Percentiles rank a stretch among this genome's conserved stretches.
These are phyloP conservation scores for Synanthedon tipuliformis DNA, from an alignment of 2,888 invertebrate species.

Conservation along the genomic window DNA sequence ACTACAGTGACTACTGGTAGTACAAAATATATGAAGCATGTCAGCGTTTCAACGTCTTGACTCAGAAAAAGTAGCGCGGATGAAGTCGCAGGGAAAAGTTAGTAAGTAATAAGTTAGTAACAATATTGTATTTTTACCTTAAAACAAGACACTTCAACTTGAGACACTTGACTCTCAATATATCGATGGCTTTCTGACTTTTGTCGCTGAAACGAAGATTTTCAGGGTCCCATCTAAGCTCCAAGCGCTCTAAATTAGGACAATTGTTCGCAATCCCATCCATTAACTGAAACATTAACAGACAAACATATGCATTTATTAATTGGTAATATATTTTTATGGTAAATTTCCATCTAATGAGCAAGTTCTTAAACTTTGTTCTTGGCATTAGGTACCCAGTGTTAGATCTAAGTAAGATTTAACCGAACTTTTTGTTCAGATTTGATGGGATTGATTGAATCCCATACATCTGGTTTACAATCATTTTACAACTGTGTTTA, in stretches of 20 bases:
- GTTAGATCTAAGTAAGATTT: too few species aligned
- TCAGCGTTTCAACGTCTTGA: neutral
- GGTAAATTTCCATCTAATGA: too few species aligned
- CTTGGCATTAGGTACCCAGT: too few species aligned
- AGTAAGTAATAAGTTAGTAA: slow-evolving; percentile 4
- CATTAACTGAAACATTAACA: slow-evolving; percentile 74
- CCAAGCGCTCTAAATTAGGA: slow-evolving; percentile 87
- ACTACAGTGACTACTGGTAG: too few species aligned
- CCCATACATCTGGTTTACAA: too few species aligned
- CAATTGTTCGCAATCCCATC: slow-evolving; percentile 97
- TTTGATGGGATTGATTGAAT: too few species aligned
- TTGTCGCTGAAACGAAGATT: slow-evolving; percentile 98
- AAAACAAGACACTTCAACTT: slow-evolving; percentile 93
- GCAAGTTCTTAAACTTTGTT: too few species aligned
- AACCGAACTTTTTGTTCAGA: too few species aligned
- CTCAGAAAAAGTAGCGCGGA: neutral
- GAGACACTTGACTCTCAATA: slow-evolving; percentile 93
- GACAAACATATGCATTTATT: too few species aligned
- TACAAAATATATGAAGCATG: too few species aligned
- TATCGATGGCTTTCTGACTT: slow-evolving; percentile 99
- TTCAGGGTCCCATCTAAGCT: slow-evolving; percentile 98
- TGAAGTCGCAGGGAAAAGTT: neutral
- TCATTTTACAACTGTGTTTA: too few species aligned
- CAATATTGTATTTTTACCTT: slow-evolving; percentile 71
- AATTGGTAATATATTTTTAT: too few species aligned